Evolutionary conservation across 2,797 vertebrate genomes (phyloP).

Genomic region (Prionace glauca): DNA sequence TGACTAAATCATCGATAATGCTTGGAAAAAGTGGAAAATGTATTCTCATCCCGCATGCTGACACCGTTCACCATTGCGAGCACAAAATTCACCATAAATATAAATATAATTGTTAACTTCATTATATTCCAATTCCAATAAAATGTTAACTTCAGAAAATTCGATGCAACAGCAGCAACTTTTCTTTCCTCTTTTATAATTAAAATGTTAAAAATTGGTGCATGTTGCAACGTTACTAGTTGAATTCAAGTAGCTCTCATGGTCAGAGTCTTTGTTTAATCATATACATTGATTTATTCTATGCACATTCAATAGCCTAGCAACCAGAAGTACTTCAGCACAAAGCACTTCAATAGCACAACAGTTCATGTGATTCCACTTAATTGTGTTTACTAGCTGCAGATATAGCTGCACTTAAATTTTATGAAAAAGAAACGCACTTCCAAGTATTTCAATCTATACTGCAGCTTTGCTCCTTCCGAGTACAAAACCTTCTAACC

Average conservation of each 20-base stretch:
- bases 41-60: background rate
- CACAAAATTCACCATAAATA: background rate
- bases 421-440: background rate
- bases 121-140: background rate
- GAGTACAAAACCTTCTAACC: background rate
- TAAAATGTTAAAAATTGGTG: background rate
- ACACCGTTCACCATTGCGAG: background rate
- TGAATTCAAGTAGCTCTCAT: background rate
- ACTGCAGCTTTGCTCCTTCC: background rate
- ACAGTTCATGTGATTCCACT: background rate
- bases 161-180: background rate
- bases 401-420: background rate
- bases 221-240: background rate
- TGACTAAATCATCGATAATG: background rate
- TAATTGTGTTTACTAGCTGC: background rate
- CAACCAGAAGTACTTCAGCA: slow-evolving; percentile 10
- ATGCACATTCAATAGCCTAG: slow-evolving; percentile 1
- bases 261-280: background rate
- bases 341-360: background rate
- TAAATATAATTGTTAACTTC: background rate
- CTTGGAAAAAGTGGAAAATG: background rate
- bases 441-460: background rate
- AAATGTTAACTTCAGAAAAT: background rate
- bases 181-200: background rate
- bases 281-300: slow-evolving; percentile 8